Conservation (phyloP, 2,113 vertebrate genomes). For the Brevimyrus niger region DNA sequence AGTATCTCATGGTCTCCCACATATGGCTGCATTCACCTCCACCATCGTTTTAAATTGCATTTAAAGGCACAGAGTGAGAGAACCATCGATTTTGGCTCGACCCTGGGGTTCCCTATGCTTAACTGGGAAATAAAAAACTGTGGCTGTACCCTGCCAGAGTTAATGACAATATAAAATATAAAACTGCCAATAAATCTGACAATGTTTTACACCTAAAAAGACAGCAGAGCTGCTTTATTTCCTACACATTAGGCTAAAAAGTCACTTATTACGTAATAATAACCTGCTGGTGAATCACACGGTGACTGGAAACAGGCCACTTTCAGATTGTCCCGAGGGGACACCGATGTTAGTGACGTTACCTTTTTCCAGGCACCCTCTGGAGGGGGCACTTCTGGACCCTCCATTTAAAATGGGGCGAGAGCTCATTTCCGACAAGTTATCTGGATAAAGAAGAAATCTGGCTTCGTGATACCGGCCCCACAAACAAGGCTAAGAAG, state of each 20-base stretch:
- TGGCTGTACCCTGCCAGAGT: background rate
- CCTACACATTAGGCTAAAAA: background rate
- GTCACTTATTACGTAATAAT: background rate
- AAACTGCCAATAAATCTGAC: background rate
- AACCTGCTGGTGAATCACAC: background rate
- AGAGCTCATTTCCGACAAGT: background rate
- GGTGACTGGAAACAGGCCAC: background rate
- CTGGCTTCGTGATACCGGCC: background rate
- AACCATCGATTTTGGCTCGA: background rate
- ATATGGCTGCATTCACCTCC: background rate
- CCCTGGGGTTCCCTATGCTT: background rate
- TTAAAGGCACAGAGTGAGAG: background rate
- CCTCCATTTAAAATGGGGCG: background rate
- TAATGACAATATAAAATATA: background rate
- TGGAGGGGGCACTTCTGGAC: background rate
- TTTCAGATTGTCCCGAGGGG: background rate
- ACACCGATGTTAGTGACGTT: background rate
- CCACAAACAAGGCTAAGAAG: background rate
- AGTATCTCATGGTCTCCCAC: background rate
- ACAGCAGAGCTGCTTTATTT: background rate
- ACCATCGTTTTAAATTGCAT: background rate
- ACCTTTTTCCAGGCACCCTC: background rate
- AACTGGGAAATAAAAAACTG: background rate
- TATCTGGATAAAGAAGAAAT: background rate
- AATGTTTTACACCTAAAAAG: background rate